Evolutionary conservation across 2,113 vertebrate genomes (phyloP).

Genomic region (Upupa epops): DNA sequence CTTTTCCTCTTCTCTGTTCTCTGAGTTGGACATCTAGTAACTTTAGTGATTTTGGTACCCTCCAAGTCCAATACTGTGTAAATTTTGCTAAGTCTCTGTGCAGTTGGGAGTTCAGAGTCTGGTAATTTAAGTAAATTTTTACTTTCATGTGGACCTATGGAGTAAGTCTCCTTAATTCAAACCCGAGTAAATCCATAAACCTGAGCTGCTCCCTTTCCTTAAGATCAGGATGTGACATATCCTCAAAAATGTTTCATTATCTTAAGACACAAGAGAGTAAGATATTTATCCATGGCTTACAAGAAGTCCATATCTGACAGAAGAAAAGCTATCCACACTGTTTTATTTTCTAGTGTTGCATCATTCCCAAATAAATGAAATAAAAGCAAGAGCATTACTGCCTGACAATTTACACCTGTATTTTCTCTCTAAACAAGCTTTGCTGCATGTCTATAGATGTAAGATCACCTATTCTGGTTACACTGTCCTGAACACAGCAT

Average conservation of each 20-base stretch:
- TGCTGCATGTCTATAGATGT: neutral
- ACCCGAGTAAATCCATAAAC: too few relatives aligned
- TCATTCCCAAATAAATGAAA: neutral
- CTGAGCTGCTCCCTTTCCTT: too few relatives aligned
- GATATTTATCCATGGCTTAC: neutral
- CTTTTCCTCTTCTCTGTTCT: too few relatives aligned
- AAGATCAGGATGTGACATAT: too few relatives aligned
- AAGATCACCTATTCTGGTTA: neutral
- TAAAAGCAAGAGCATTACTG: neutral
- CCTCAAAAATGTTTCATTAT: neutral
- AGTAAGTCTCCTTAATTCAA: too few relatives aligned
- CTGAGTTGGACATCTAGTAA: too few relatives aligned
- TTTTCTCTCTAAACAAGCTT: neutral
- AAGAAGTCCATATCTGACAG: neutral
- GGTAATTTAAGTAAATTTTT: too few relatives aligned
- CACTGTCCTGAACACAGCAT: neutral
- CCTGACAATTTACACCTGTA: neutral
- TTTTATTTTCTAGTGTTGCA: neutral
- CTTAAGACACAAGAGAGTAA: neutral
- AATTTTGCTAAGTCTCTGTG: too few relatives aligned
- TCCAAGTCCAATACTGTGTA: too few relatives aligned
- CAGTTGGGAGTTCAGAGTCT: too few relatives aligned
- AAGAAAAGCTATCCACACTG: neutral
- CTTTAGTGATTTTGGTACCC: too few relatives aligned
- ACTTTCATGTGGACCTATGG: too few relatives aligned